Conservation (phyloP, 2,888 invertebrate genomes). For the Oegoconia quadripuncta region DNA sequence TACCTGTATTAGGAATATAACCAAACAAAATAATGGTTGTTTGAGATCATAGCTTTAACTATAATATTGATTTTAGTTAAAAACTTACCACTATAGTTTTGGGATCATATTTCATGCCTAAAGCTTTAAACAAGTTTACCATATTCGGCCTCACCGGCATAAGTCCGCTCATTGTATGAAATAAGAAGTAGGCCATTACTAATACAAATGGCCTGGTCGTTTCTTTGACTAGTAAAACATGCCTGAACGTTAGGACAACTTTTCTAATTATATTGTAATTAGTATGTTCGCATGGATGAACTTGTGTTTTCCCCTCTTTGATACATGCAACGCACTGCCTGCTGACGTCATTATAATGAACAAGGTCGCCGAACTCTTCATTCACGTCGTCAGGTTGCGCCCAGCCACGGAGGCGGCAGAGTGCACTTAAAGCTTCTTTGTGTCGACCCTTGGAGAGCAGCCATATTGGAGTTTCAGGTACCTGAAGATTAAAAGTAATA, state of each 20-base stretch:
- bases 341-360: conserved; percentile 59
- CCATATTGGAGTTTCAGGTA: conserved; percentile 81
- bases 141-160: conserved; percentile 75
- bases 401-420: conserved; percentile 80
- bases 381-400: conserved; percentile 68
- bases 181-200: conserved; percentile 75
- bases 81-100: conserved; percentile 69
- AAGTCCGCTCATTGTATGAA: conserved; percentile 72
- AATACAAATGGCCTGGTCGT: conserved; percentile 72
- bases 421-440: conserved; percentile 71
- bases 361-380: conserved; percentile 68
- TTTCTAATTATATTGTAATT: conserved; percentile 40
- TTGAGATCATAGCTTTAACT: too few relatives aligned
- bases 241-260: conserved; percentile 41
- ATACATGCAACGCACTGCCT: conserved; percentile 53
- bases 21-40: too few relatives aligned
- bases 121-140: conserved; percentile 72
- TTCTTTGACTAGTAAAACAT: conserved; percentile 69
- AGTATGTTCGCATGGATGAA: conserved; percentile 45
- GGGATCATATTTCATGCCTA: conserved; percentile 67
- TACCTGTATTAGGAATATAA: too few relatives aligned
- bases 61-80: background rate
- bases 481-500: conserved; percentile 41
- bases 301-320: conserved; percentile 38
- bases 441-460: conserved; percentile 75